Percentiles rank a stretch among this genome's conserved stretches.
Conservation (phyloP, 2,113 vertebrate genomes). For the Carassius auratus region DNA sequence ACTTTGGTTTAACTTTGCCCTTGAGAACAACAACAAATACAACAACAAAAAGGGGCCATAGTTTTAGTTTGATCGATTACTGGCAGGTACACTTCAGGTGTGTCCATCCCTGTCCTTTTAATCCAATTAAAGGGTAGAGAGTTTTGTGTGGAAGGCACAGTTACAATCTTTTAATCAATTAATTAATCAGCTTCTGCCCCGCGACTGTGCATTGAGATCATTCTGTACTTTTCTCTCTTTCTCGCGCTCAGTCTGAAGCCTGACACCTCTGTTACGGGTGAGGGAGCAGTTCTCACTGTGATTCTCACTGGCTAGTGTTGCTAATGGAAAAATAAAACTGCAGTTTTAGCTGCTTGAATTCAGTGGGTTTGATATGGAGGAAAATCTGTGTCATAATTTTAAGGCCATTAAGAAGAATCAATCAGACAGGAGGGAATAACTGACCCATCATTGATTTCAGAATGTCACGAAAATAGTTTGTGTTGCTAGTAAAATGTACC, state of each 20-base stretch:
- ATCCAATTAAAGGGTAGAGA: background rate
- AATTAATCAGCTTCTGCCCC: conserved; percentile 28
- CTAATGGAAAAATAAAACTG: conserved; percentile 34
- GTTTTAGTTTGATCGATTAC: background rate
- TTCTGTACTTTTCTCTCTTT: background rate
- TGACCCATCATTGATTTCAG: background rate
- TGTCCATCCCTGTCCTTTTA: background rate
- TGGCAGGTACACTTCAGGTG: background rate
- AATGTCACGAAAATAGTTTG: background rate
- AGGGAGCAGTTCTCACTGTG: conserved; percentile 23
- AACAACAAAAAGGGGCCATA: background rate
- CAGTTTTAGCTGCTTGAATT: background rate
- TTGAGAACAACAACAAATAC: background rate
- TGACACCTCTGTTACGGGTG: conserved; percentile 34
- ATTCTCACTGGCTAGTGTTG: conserved; percentile 23
- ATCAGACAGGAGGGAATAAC: background rate
- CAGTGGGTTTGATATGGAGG: background rate
- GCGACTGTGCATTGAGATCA: background rate
- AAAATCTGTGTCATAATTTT: conserved; percentile 18
- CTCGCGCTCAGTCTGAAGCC: background rate
- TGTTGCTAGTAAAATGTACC: background rate
- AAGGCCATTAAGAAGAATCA: background rate
- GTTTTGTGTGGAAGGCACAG: background rate
- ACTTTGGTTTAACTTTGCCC: conserved; percentile 21
- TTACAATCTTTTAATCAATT: conserved; percentile 30